Evolutionary conservation across 1,140 invertebrate genomes (phyloP).

Genomic region (Thalassaphorura encarpata): DNA sequence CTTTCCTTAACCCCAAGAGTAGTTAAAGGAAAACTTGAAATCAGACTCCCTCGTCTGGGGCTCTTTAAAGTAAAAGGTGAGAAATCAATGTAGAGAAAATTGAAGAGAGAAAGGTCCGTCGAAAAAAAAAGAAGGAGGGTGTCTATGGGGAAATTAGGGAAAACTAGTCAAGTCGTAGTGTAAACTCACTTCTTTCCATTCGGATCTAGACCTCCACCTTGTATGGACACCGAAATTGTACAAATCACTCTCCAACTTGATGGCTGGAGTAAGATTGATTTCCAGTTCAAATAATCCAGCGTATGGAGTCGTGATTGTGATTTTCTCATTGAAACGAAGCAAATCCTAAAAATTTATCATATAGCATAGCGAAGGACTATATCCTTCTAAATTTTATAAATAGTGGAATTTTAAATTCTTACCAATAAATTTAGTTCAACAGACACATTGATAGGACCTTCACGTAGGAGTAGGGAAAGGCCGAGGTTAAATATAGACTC

Average conservation of each 20-base stretch:
- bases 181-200: slow-evolving; percentile 23
- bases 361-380: background rate
- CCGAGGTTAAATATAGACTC: slow-evolving; percentile 26
- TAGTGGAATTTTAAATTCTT: slow-evolving; percentile 6
- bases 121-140: background rate
- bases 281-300: slow-evolving; percentile 27
- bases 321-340: slow-evolving; percentile 31
- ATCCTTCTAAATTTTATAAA: background rate
- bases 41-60: no score
- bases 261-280: slow-evolving; percentile 29
- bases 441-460: slow-evolving; percentile 31
- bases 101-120: no score
- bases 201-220: slow-evolving; percentile 29
- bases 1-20: no score
- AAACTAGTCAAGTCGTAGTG: background rate
- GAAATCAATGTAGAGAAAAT: no score
- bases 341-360: slow-evolving; percentile 16
- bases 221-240: slow-evolving; percentile 27
- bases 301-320: slow-evolving; percentile 31
- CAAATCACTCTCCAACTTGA: slow-evolving; percentile 18
- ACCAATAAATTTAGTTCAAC: slow-evolving; percentile 25
- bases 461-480: slow-evolving; percentile 23
- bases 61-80: no score
- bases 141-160: slow-evolving; percentile 14
- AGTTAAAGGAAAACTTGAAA: no score